Evolutionary conservation across 2,113 vertebrate species (phyloP).

Genomic region (Pelusios castaneus): DNA sequence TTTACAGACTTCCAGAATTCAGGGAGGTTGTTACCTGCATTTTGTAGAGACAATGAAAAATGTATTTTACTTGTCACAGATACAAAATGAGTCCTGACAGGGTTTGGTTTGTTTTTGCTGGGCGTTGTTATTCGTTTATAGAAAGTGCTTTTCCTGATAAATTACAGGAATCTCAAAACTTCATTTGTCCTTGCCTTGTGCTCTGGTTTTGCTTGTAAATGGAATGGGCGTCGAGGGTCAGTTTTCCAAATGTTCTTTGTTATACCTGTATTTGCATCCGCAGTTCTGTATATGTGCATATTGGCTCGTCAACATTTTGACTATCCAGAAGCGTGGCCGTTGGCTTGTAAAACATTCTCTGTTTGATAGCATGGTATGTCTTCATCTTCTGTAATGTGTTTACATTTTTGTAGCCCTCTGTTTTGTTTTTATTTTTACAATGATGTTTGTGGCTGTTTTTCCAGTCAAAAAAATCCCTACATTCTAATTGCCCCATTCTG

Average conservation of each 20-base stretch:
- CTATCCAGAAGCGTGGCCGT: not conserved
- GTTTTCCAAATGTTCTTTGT: not conserved
- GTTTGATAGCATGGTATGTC: not conserved
- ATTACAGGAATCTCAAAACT: not conserved
- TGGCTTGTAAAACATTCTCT: not conserved
- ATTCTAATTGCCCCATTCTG: slow-evolving; percentile 31
- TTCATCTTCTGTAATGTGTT: not conserved
- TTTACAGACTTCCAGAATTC: not conserved
- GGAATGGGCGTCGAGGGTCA: not conserved
- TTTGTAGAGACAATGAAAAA: not conserved
- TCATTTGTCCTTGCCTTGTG: slow-evolving; percentile 35
- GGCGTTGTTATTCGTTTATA: slow-evolving; percentile 10
- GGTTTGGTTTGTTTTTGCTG: not conserved
- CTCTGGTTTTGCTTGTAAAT: not conserved
- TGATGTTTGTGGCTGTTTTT: slow-evolving; percentile 20
- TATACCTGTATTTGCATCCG: not conserved
- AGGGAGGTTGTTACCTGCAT: not conserved
- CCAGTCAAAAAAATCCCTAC: not conserved
- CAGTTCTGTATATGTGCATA: not conserved
- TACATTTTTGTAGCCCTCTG: not conserved
- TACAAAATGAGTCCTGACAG: not conserved
- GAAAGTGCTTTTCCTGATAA: slow-evolving; percentile 34
- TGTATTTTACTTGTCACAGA: not conserved
- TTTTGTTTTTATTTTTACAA: not conserved
- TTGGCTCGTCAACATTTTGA: not conserved